Percentiles rank a stretch among this genome's conserved stretches.
These are phyloP conservation scores for Pseudolaguvia tuberculata DNA, from an alignment of 2,113 vertebrate genomes.

Conservation along the genomic window DNA sequence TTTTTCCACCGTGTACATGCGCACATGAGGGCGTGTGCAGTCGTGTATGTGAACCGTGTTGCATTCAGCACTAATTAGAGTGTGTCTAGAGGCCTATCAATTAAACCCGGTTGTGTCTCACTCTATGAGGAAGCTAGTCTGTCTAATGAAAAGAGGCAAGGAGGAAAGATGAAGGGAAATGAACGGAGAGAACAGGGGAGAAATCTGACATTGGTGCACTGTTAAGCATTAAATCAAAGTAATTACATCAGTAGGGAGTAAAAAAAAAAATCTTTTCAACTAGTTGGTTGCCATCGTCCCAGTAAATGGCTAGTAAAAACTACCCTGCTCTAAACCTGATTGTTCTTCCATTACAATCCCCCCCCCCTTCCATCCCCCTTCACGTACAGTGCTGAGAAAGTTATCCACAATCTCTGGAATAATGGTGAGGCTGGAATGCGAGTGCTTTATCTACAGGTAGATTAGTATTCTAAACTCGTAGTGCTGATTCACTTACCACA, in stretches of 20 bases:
- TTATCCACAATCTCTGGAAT: background rate
- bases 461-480: conserved; percentile 27
- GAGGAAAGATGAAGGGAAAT: conserved; percentile 40
- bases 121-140: conserved; percentile 42
- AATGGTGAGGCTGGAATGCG: conserved; percentile 3
- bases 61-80: conserved; percentile 37
- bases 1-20: background rate
- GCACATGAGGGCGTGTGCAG: conserved; percentile 6
- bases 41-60: conserved; percentile 27
- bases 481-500: background rate
- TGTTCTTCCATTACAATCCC: background rate
- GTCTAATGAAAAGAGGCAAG: conserved; percentile 45
- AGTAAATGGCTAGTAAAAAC: no score
- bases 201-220: conserved; percentile 46
- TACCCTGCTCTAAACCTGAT: background rate
- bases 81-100: conserved; percentile 50
- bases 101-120: conserved; percentile 41
- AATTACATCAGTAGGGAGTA: conserved; percentile 22
- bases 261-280: conserved; percentile 21
- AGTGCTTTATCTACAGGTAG: conserved; percentile 23
- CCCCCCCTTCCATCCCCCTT: no score
- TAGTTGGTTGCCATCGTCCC: no score
- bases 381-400: background rate
- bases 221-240: conserved; percentile 40
- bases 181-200: conserved; percentile 60